Conservation (phyloP, 1,140 invertebrate species). For the Venustaconcha ellipsiformis region DNA sequence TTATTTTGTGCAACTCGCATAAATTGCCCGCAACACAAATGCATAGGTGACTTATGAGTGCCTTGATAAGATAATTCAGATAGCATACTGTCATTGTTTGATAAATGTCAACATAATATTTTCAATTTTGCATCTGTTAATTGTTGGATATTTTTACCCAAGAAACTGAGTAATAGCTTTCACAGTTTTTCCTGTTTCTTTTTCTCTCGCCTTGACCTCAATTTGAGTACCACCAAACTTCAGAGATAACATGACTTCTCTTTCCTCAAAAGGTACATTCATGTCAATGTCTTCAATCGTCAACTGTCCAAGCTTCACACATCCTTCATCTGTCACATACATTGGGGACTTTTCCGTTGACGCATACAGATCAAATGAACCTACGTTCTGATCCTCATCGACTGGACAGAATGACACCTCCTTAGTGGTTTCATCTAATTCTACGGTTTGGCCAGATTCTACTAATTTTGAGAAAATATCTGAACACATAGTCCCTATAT, state of each 20-base stretch:
- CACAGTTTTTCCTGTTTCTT: conserved; percentile 10
- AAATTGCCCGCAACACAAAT: no score
- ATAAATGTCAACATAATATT: no score
- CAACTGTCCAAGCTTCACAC: conserved; percentile 10
- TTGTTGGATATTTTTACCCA: no score
- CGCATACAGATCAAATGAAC: conserved; percentile 7
- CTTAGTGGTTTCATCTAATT: conserved; percentile 1
- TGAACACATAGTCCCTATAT: conserved; percentile 12
- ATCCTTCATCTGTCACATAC: conserved; percentile 10
- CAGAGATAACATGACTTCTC: conserved; percentile 9
- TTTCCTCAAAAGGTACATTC: conserved; percentile 11
- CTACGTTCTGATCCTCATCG: conserved; percentile 1
- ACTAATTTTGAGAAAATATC: conserved; percentile 24
- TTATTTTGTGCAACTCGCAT: no score
- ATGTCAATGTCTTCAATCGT: conserved; percentile 18
- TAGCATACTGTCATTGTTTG: no score
- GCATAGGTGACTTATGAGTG: no score
- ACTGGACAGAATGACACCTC: conserved; percentile 6
- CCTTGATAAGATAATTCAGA: no score
- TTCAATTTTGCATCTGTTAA: no score
- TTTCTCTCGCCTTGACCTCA: conserved; percentile 13
- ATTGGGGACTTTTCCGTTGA: conserved; percentile 5
- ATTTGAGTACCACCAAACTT: conserved; percentile 30
- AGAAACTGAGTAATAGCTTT: conserved; percentile 11
- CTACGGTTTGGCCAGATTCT: conserved; percentile 10